Evolutionary conservation across 2,888 invertebrate species (phyloP).

Genomic region (Trilocha varians): DNA sequence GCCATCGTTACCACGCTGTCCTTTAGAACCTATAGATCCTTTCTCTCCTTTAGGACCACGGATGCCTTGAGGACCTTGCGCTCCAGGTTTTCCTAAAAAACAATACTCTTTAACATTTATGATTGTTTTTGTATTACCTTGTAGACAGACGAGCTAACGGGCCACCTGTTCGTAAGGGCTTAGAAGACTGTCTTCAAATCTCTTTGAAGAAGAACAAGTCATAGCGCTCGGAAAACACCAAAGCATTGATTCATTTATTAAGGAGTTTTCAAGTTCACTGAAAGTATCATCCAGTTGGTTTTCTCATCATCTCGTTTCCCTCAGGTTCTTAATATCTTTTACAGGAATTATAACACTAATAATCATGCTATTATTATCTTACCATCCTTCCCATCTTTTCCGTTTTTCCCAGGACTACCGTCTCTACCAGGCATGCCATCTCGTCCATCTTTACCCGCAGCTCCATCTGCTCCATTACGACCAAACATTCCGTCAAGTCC

Average conservation of each 20-base stretch:
- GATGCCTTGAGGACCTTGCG: constrained; percentile 79
- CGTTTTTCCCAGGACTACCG: constrained; percentile 79
- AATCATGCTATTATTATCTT: too few species aligned
- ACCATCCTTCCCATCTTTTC: constrained; percentile 66
- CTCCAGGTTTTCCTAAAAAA: constrained; percentile 75
- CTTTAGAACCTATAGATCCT: constrained; percentile 78
- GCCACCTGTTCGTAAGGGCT: too few species aligned
- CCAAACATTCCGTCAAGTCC: constrained; percentile 91
- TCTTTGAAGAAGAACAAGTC: too few species aligned
- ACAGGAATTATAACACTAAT: too few species aligned
- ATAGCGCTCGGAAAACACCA: too few species aligned
- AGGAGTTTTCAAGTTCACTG: too few species aligned
- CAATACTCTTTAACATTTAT: neutral
- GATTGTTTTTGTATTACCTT: neutral
- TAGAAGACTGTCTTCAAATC: too few species aligned
- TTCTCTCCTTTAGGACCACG: constrained; percentile 82
- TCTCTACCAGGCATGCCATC: constrained; percentile 79
- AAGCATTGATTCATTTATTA: too few species aligned
- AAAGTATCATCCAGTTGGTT: too few species aligned
- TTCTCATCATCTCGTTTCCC: too few species aligned
- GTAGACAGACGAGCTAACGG: neutral
- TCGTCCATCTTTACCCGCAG: constrained; percentile 82
- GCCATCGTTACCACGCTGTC: constrained; percentile 82
- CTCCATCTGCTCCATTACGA: constrained; percentile 86
- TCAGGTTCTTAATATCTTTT: too few species aligned